Evolutionary conservation across 2,113 vertebrate species (phyloP), one percentile per base, ranked within the genome.

Genomic region (Acrocephalus arundinaceus): DNA sequence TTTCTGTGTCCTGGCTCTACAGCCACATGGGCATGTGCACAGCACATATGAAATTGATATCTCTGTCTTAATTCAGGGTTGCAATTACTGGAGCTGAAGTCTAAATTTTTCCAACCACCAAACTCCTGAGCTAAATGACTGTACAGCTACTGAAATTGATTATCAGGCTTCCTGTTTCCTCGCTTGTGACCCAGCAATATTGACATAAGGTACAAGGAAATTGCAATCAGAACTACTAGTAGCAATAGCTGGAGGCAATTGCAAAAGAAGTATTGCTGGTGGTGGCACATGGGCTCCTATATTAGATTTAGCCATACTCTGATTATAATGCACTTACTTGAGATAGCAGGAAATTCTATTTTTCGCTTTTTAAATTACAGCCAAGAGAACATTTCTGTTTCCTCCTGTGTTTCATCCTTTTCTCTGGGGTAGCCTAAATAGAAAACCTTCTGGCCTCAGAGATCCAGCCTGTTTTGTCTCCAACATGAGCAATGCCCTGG

Each of bases 181-280:
- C 7, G 2, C 93, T 62, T 79, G 73, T 93, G 97, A 97, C 92
- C 90, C 83, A 85, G 90, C 27, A 59, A 85, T 90, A 96, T 92
- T 93, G 96, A 94, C 94, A 95, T 15, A 54, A 46, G 0, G 89
- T 94, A 95, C 89, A 95, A 95, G 89, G 89, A 96, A 97, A 96
- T 87, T 97, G 94, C 82, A 95, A 77, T 95, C 94, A 94, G 91
- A 94, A 82, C 94, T 88, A 94, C 79, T 89, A 95, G 91, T 90
- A 97, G 95, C 96, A 96, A 95, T 92, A 97, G 96, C 96, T 95
- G 78, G 91, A 97, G 97, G 97, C 96, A 85, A 49, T 95, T 96
- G 88, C 87, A 67, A 61, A 81, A 96, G 85, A 27, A 94, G 43
- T 46, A 59, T 77, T 84, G 83, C 93, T 97, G 83, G 71, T 96